Evolutionary conservation across 2,888 invertebrate genomes (phyloP).

Genomic region (Aphrophora alni): DNA sequence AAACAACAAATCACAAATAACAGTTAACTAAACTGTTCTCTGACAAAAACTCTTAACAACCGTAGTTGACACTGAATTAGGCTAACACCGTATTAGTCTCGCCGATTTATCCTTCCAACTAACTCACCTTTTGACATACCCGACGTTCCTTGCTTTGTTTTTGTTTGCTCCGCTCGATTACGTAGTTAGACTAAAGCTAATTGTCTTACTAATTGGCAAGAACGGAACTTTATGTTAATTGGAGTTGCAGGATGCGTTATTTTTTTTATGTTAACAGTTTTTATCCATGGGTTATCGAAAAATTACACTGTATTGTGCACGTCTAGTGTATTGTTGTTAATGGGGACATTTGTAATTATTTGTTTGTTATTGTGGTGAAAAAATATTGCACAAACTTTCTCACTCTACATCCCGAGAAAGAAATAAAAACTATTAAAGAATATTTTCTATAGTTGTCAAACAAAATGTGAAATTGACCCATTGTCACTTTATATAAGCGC

Average conservation of each 20-base stretch:
- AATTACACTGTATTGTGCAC: too few relatives aligned
- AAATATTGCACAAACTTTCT: too few relatives aligned
- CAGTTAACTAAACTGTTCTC: neutral
- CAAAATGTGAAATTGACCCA: too few relatives aligned
- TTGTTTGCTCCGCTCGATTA: neutral
- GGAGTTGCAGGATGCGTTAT: neutral
- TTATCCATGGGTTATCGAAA: too few relatives aligned
- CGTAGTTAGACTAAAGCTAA: neutral
- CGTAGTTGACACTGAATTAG: neutral
- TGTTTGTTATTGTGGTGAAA: too few relatives aligned
- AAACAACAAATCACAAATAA: neutral
- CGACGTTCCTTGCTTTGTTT: neutral
- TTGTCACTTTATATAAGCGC: too few relatives aligned
- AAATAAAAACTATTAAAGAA: too few relatives aligned
- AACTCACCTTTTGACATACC: neutral
- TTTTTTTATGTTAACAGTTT: too few relatives aligned
- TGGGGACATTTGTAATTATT: too few relatives aligned
- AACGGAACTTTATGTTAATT: neutral
- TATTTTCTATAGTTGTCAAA: too few relatives aligned
- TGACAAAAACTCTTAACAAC: neutral
- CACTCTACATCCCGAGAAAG: too few relatives aligned
- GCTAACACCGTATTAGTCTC: neutral
- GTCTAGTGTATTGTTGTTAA: too few relatives aligned
- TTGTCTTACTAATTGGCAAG: neutral
- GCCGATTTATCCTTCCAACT: neutral